A percentile compares a stretch with the other conserved stretches of the same genome.
Evolutionary conservation across 2,888 invertebrate species (phyloP).

Genomic region (Allacma fusca): DNA sequence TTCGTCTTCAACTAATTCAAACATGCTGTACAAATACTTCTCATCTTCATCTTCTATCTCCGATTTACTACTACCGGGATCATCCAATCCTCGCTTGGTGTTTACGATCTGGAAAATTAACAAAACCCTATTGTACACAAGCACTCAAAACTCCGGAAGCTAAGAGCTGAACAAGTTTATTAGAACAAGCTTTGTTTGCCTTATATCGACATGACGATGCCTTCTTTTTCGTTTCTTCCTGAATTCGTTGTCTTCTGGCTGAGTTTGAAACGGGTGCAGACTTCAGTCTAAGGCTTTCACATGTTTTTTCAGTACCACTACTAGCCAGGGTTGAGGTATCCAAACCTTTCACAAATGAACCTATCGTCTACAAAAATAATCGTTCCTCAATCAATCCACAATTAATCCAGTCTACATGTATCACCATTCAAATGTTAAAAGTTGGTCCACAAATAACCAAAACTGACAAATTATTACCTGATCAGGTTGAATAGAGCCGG

Average conservation of each 20-base stretch:
- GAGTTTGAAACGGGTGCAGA: background rate
- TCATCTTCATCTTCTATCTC: background rate
- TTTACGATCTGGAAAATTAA: constrained; percentile 23
- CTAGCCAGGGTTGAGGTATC: constrained; percentile 1
- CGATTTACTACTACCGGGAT: background rate
- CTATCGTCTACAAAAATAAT: background rate
- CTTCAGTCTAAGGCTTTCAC: background rate
- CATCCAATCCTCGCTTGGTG: constrained; percentile 20
- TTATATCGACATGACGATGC: background rate
- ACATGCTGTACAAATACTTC: constrained; percentile 17
- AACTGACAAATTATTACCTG: background rate
- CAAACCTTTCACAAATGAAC: background rate
- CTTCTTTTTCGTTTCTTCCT: background rate
- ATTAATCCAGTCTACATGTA: background rate
- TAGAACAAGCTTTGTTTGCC: background rate
- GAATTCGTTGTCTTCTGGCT: background rate
- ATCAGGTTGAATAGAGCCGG: constrained; percentile 22
- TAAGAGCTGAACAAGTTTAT: too few species aligned
- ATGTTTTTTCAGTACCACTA: background rate
- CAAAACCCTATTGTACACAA: background rate
- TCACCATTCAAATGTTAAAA: background rate
- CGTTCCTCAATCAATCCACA: background rate
- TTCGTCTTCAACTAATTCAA: constrained; percentile 25
- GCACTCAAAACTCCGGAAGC: background rate
- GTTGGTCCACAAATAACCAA: background rate